Evolutionary conservation across 2,888 invertebrate species (phyloP), one percentile per base, ranked within the genome.

Genomic region (Gasteruption jaculator): DNA sequence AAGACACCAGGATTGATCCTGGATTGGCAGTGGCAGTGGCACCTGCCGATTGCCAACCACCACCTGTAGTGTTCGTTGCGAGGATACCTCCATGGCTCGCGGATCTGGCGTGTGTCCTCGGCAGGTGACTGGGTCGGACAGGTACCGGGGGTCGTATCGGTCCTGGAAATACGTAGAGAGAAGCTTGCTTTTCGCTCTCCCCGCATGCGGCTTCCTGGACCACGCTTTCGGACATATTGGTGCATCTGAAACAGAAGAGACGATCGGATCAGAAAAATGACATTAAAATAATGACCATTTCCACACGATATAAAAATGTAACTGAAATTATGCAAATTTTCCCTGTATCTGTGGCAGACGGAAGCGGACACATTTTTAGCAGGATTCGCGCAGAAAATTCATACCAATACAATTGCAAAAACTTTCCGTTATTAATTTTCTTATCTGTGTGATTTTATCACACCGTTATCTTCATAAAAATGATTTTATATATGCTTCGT

Each of bases 81-180:
- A 76, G 72, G 18, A 80, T 79, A 45, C 89, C 89, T 38, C 89
- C 91, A 75, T 91, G 91, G 70, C 90, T 91, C 55, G 88, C 82
- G 57, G 90, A 90, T 49, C 91, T 80, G 49, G 83, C 81, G 71
- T 91, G 91, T 2, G 74, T 74, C 46, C 56, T 61, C 33, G 54
- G 30, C 5, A 45, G 18, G 3, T 26, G 50, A 3, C 48, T 46
- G 24, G 16, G 19, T 10, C 48, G 45, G n/a, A 50, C 22, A 3
- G 26, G 29, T n/a, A n/a, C 27, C 49, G 45, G 59, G 58, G 60
- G 72, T 61, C 61, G 52, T 11, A 44, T 43, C 24, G 52, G 35
- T 8, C 57, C 56, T 43, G 70, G 65, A 48, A 70, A 68, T 42
- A 69, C 61, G 49, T 69, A 69, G 20, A 69, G 56, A 21, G 68